Base-by-base conservation (phyloP, 2,113 vertebrate species). In the Trinectes maculatus region DNA sequence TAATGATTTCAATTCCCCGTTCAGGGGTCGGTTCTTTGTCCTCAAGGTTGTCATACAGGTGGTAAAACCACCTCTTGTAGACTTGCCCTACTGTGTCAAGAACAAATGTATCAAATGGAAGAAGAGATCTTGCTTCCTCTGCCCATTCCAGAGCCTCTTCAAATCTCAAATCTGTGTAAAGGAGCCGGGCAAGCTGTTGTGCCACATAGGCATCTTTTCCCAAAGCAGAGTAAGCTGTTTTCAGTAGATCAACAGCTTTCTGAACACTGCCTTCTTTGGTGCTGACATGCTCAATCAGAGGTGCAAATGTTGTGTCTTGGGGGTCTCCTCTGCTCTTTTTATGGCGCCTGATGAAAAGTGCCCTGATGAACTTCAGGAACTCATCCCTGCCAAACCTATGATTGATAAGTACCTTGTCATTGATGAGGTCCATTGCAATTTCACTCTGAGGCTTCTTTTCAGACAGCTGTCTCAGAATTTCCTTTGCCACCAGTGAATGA, bases 61-160 rank as follows among this genome's bases (percentile, higher is more conserved):
- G 44, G 26, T 36, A 73, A 61, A 94, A 92, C 92, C 89, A 91
- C 4, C 12, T 0, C 48, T 67, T 91, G 0, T 92, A 94, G 0
- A 94, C 91, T 63, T 94, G 92, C 5, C 91, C 93, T 1, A 92
- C 0, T 37, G 93, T 94, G 48, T 94, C 91, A 0, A 92, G 82
- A 0, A 94, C 91, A 9, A 47, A 92, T 25, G 84, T 89, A 0
- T 92, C 87, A 6, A 24, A 0, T 1, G 92, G 88, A 26, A 69
- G 26, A 29, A 69, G 40, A 1, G 2, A 25, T 83, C 88, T 91
- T 55, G 93, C 93, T 0, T 63, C 28, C 0, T 74, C 0, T n/a
- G 89, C 92, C 81, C 93, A 94, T 0, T 74, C 0, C 42, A 85
- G n/a, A 0, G 93, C 92, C 6, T 92, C 89, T 47, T 86, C 43